These are phyloP conservation scores for Oncorhynchus masou DNA, from an alignment of 2,113 vertebrate genomes.

Conservation along the genomic window DNA sequence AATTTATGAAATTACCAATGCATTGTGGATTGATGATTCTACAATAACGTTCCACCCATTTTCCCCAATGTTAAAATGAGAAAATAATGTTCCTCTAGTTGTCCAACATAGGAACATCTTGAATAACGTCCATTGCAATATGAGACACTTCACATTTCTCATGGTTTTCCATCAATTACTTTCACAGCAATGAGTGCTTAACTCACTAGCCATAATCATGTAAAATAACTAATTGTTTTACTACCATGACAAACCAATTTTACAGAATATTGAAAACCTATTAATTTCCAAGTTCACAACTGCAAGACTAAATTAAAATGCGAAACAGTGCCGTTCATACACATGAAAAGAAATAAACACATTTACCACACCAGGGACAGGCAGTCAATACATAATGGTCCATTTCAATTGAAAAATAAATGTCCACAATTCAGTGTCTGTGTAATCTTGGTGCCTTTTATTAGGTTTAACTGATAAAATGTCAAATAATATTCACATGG, in stretches of 20 bases:
- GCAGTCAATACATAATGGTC: constrained; percentile 59
- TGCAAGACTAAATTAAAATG: constrained; percentile 34
- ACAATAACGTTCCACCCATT: neutral
- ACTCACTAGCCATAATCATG: neutral
- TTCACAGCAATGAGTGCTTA: neutral
- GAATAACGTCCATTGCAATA: neutral
- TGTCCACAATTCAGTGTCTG: constrained; percentile 48
- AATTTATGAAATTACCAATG: neutral
- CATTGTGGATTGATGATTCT: neutral
- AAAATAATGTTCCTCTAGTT: constrained; percentile 2
- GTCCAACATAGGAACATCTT: constrained; percentile 12
- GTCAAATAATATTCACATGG: neutral
- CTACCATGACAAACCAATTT: neutral
- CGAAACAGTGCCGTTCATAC: constrained; percentile 37
- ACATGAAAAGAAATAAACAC: constrained; percentile 36
- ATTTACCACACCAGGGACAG: constrained; percentile 27
- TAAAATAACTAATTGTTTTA: constrained; percentile 9
- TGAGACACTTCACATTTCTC: neutral
- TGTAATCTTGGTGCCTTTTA: constrained; percentile 29
- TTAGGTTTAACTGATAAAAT: constrained; percentile 13
- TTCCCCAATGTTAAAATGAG: neutral
- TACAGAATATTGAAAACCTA: neutral
- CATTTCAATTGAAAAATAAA: constrained; percentile 47
- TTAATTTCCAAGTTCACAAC: constrained; percentile 1
- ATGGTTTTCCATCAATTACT: neutral